Evolutionary conservation across 1,140 invertebrate genomes (phyloP).

Genomic region (Leptinotarsa texana): DNA sequence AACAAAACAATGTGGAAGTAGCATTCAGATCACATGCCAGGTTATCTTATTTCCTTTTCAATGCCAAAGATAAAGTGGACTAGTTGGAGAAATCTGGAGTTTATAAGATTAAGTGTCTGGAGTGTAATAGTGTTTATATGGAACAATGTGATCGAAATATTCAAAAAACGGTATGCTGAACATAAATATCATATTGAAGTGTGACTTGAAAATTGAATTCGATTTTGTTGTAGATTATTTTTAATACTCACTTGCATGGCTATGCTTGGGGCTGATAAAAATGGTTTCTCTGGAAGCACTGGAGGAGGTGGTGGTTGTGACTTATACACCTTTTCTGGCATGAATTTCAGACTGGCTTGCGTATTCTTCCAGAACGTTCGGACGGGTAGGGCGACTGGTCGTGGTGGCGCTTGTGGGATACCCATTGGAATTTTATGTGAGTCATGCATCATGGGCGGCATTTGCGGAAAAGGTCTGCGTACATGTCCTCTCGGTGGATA

Average conservation of each 20-base stretch:
- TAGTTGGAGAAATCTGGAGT: too few relatives aligned
- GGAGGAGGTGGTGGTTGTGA: neutral
- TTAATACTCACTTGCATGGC: slow-evolving; percentile 19
- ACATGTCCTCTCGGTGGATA: slow-evolving; percentile 17
- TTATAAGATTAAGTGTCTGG: too few relatives aligned
- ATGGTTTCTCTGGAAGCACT: slow-evolving; percentile 22
- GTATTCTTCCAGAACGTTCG: slow-evolving; percentile 39
- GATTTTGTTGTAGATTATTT: too few relatives aligned
- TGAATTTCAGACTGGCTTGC: slow-evolving; percentile 14
- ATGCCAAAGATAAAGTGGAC: too few relatives aligned
- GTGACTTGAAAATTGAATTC: too few relatives aligned
- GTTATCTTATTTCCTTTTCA: too few relatives aligned
- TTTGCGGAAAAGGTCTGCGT: slow-evolving; percentile 23
- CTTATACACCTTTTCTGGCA: slow-evolving; percentile 7
- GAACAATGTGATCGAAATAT: too few relatives aligned
- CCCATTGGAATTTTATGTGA: slow-evolving; percentile 23
- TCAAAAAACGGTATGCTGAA: too few relatives aligned
- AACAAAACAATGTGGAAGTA: too few relatives aligned
- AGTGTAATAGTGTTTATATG: too few relatives aligned
- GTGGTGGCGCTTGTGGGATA: slow-evolving; percentile 11
- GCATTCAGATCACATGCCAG: too few relatives aligned
- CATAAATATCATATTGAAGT: too few relatives aligned
- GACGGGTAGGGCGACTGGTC: slow-evolving; percentile 29
- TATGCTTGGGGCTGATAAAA: slow-evolving; percentile 18
- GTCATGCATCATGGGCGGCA: slow-evolving; percentile 32